Evolutionary conservation across 1,140 invertebrate genomes (phyloP), one percentile per base, ranked within the genome.

Genomic region (roundworm (Caenorhabditis elegans)): DNA sequence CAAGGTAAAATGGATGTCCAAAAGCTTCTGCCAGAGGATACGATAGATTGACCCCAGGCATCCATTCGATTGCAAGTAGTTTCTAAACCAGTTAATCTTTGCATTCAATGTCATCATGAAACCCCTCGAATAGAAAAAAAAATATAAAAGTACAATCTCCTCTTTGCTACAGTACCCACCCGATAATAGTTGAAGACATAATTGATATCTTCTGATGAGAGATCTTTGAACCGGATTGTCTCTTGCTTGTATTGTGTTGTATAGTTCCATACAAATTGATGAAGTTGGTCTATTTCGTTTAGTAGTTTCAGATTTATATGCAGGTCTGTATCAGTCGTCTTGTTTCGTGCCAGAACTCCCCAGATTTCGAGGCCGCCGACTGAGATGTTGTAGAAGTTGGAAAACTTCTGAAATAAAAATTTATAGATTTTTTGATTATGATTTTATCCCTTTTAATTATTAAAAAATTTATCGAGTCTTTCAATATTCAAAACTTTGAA

Each of bases 171-270:
- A n/a, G n/a, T n/a, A n/a, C 51, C 19, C 48, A 82, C 51, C 43
- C 48, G 46, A 51, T 82, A 82, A 46, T 51, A 82, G 11, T 75
- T 51, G 80, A 82, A 82, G 26, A 82, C 39, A 39, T 82, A 76
- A n/a, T 82, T 82, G 70, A 82, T 77, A 48, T 82, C 80, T 46
- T 48, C 31, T 10, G 70, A 48, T 26, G 48, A 46, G 19, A 82
- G 49, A 60, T 76, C 70, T 34, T 48, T 53, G 39, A 76, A 82
- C n/a, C 75, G 36, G 15, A 82, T 53, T 10, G 51, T 48, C 47
- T 75, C 80, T n/a, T 48, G 47, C 15, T 55, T 53, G 26, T 36
- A 55, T 6, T 36, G 31, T 36, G 48, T 51, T 8, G 70, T 77
- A 36, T 76, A 82, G 80, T 82, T 82, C 39, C 70, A 47, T 10